These are phyloP conservation scores for Pocillopora grandis DNA, from an alignment of 92 coral and sea anemone genomes.

Conservation along the genomic window DNA sequence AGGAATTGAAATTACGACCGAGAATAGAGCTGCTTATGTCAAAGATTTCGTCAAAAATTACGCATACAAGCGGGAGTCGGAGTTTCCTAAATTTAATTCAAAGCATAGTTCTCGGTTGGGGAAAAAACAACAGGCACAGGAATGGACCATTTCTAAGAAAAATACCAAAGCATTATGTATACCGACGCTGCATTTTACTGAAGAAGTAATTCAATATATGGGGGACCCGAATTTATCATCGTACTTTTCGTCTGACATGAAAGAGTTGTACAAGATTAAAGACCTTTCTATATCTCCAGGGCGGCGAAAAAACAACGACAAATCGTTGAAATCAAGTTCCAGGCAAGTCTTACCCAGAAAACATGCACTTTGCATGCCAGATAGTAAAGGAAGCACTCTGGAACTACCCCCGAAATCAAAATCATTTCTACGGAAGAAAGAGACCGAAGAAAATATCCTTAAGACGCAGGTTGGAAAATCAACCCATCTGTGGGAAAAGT, in stretches of 20 bases:
- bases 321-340: background rate
- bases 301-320: background rate
- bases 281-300: constrained; percentile 4
- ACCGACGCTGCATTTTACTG: constrained; percentile 54
- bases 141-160: background rate
- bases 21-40: constrained; percentile 15
- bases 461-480: constrained; percentile 24
- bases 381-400: background rate
- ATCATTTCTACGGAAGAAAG: constrained; percentile 5
- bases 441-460: constrained; percentile 5
- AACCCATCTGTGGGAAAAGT: constrained; percentile 70
- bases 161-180: background rate
- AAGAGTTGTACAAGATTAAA: constrained; percentile 43
- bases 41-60: constrained; percentile 42
- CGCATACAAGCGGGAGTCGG: constrained; percentile 15
- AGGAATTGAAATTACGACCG: constrained; percentile 4
- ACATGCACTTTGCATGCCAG: constrained; percentile 32
- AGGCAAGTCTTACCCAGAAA: constrained; percentile 20
- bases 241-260: constrained; percentile 42
- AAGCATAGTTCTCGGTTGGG: background rate
- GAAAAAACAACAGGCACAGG: background rate
- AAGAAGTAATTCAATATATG: constrained; percentile 58
- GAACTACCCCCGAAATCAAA: constrained; percentile 2
- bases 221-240: constrained; percentile 52
- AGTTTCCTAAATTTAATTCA: background rate